phyloP scores from a whole-genome alignment of 1,140 invertebrate species.

The Orchestia grillus region DNA sequence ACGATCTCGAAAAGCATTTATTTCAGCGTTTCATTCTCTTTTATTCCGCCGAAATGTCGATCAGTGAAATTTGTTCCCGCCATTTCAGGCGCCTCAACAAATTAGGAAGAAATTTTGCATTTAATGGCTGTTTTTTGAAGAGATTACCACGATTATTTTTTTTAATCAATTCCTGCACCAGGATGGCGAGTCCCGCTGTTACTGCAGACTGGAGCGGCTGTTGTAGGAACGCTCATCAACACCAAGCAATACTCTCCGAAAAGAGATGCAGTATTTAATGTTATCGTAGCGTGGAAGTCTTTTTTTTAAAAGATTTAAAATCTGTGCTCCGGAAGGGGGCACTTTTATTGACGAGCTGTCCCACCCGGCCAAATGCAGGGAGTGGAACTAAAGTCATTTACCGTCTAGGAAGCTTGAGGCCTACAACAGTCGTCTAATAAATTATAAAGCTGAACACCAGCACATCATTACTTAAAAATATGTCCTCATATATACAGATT shows the following conservation, averaged over 20 bases:
- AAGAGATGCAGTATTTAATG: no score
- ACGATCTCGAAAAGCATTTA: neutral
- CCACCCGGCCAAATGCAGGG: neutral
- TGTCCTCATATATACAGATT: neutral
- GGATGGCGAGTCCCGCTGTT: neutral
- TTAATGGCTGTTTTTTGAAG: no score
- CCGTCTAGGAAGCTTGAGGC: neutral
- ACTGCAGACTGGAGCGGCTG: neutral
- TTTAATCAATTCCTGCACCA: neutral
- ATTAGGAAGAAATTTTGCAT: neutral
- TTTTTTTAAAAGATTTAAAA: no score
- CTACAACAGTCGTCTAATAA: neutral
- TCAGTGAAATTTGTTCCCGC: neutral
- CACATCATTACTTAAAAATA: neutral
- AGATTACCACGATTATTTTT: no score
- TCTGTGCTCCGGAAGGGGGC: no score
- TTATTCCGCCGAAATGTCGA: no score
- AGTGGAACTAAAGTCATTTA: neutral
- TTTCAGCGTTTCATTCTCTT: neutral
- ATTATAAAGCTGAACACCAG: neutral
- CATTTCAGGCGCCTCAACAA: neutral
- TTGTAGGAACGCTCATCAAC: no score
- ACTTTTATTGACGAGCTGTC: no score
- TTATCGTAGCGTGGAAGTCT: no score
- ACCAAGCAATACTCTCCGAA: no score